These are phyloP conservation scores for Myodes glareolus DNA, from an alignment of 2,113 vertebrate species.

Conservation along the genomic window DNA sequence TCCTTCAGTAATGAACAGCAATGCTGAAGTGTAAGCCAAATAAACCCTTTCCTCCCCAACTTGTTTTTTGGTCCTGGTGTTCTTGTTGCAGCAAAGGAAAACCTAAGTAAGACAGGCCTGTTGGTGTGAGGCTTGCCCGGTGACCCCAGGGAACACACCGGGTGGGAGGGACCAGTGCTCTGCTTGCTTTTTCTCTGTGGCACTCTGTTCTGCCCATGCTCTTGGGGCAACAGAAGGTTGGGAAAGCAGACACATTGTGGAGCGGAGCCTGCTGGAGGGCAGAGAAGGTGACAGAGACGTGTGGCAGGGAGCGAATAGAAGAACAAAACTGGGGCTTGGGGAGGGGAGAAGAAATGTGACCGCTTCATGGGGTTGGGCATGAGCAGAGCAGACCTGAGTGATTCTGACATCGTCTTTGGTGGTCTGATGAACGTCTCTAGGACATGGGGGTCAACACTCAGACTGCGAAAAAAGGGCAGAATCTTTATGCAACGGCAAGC, in stretches of 20 bases:
- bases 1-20: neutral
- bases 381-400: neutral
- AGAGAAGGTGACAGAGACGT: no score
- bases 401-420: neutral
- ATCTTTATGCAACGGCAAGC: neutral
- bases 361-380: neutral
- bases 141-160: no score
- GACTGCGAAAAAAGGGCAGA: neutral
- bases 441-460: neutral
- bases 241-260: neutral
- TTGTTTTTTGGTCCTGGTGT: neutral
- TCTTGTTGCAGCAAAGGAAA: neutral
- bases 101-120: neutral
- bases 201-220: neutral
- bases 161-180: no score
- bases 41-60: neutral
- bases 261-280: neutral
- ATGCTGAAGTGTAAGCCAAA: neutral
- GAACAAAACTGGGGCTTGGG: neutral
- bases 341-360: no score
- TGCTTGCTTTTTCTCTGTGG: neutral
- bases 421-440: neutral
- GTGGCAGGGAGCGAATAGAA: no score
- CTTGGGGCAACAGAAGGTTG: neutral
- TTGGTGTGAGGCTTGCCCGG: neutral